Evolutionary conservation across 2,888 invertebrate genomes (phyloP), one percentile per base, ranked within the genome.

Genomic region (Conops quadrifasciatus): DNA sequence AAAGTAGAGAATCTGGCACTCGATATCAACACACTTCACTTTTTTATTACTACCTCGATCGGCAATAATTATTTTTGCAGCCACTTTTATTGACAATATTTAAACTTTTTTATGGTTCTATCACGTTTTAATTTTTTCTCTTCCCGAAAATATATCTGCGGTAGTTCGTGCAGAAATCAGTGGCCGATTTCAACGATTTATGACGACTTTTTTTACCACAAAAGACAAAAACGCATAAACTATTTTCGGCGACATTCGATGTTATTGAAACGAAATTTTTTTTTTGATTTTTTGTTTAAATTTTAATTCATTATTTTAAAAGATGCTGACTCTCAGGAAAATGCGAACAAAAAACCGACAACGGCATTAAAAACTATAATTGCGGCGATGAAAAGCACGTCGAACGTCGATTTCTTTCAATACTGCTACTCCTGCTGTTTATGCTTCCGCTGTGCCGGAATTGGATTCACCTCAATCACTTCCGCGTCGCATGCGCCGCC

Each of bases 81-180:
- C 49, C 65, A 65, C 65, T 65, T 65, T 65, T 65, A 24, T 51
- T 7, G 28, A n/a, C 24, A 47, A 47, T 63, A 47, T 24, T 43
- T 24, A 47, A 63, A 9, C 24, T 47, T 56, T 62, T 19, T 62
- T 45, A 59, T 21, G n/a, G 9, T 53, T 53, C 21, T 9, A 21
- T 53, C 53, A 2, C n/a, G 13, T 53, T 19, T 21, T 53, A 2
- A 11, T 21, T 53, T 53, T 4, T 49, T 15, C n/a, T 49, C n/a
- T 53, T 53, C 24, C 9, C 53, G 13, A 53, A 53, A 53, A 21
- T 2, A 21, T 53, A 4, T 36, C 4, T 36, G 9, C 36, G 36
- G 9, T n/a, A n/a, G n/a, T 36, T 36, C 9, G 36, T 36, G 36
- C 36, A 36, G 4, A 36, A 36, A 36, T 36, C 36, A 36, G 9